Evolutionary conservation across 1,140 invertebrate species (phyloP), one percentile per base, ranked within the genome.

Genomic region (Pogonognathellus flavescens): DNA sequence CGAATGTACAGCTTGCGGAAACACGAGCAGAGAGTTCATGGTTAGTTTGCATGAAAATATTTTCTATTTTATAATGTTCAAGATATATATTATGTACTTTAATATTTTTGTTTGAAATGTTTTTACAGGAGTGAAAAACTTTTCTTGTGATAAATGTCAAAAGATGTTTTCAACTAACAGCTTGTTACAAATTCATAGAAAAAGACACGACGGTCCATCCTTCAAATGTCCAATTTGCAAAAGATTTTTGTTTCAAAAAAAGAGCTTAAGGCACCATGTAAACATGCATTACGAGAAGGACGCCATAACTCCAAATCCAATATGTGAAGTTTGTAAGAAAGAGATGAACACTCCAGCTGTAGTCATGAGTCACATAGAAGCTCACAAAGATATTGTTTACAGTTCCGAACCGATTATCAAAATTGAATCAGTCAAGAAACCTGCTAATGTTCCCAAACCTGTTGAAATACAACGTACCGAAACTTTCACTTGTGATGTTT

Each of bases 181-280:
- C 9, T 22, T 55, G 5, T 31, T 82, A 49, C 4, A 82, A n/a
- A 1, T 41, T 3, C 81, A 82, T 57, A 16, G 31, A 16, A 50
- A 59, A 41, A 60, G 20, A 14, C 81, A 82, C 31, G 82, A 70
- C 22, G 70, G 25, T n/a, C n/a, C 9, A 49, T 62, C 13, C 13
- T 16, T 83, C n/a, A 66, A 52, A n/a, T 84, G 83, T 80, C 66
- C 70, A 16, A 80, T 84, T 9, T 84, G 83, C 49, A 18, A 59
- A 13, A 84, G 41, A 49, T 8, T 16, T 5, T 16, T 84, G n/a
- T 16, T 9, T 13, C 70, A 59, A 18, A 84, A 49, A 41, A 25
- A 53, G 13, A 53, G 66, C 16, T 49, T 84, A 16, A 50, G 80
- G 13, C 20, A 50, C 5, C 83, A 84, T 84, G 18, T 84, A 14